A percentile compares a stretch with the other conserved stretches of the same genome.
Evolutionary conservation across 2,113 vertebrate species (phyloP).

Genomic region (Todiramphus saurophagus): DNA sequence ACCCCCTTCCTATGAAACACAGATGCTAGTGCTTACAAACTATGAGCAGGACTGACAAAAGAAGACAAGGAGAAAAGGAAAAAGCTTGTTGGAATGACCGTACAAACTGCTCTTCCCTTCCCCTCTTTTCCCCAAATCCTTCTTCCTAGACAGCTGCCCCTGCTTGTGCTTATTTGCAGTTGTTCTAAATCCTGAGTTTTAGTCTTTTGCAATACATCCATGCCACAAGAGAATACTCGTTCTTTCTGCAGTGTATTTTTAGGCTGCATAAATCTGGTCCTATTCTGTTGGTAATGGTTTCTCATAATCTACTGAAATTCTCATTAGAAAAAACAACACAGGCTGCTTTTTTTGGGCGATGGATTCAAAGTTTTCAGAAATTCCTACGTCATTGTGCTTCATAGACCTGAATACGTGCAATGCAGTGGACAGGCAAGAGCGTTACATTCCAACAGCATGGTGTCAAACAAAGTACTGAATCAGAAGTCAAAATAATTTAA

Average conservation of each 20-base stretch:
- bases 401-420: neutral
- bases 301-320: neutral
- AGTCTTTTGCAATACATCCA: neutral
- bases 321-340: neutral
- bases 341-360: neutral
- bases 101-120: neutral
- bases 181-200: neutral
- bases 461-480: neutral
- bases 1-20: neutral
- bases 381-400: neutral
- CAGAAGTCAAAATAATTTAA: slow-evolving; percentile 1
- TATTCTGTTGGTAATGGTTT: neutral
- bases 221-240: neutral
- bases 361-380: neutral
- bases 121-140: neutral
- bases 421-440: neutral
- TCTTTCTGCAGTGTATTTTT: slow-evolving; percentile 13
- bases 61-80: neutral
- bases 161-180: neutral
- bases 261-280: neutral
- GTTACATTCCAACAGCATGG: neutral
- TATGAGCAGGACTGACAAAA: neutral
- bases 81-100: neutral
- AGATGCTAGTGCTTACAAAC: neutral
- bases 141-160: neutral